Evolutionary conservation across 2,797 vertebrate genomes (phyloP), one percentile per base, ranked within the genome.

Genomic region (Chanos chanos): DNA sequence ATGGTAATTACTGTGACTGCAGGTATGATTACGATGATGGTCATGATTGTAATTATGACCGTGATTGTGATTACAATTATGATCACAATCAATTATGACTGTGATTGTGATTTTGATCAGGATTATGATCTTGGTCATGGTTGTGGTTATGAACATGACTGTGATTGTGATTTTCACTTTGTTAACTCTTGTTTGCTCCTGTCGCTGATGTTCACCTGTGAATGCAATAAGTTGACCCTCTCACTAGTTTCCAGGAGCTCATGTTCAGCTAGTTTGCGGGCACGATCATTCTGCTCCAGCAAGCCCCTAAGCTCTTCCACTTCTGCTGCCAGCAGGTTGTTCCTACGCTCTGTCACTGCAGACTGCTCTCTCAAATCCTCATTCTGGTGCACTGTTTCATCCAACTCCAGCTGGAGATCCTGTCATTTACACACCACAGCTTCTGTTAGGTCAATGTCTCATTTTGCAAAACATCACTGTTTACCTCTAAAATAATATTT

Each of bases 361-460:
- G 73, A 80, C 84, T 96, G 94, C 76, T 96, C 95, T 30, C 90
- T 94, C 77, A 95, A 86, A 72, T 96, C 93, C 0, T 94, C 91
- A 0, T 89, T 94, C 18, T 86, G 77, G 64, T 91, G 89, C 44
- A 87, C 39, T 0, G 91, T 89, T 56, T 95, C 94, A 0, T 96
- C 93, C 58, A 95, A 72, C 78, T 94, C 93, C 0, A 94, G 75
- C 75, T 96, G 94, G 73, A 91, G 64, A 45, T 94, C 94, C 92
- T 94, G 82, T 52, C 12, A 8, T 52, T 52, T 45, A 3, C 53
- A n/a, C 36, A 9, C 6, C 31, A 8, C 21, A 7, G 22, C 0
- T 7, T 16, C 2, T 9, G 58, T n/a, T 7, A 8, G 18, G 8
- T 34, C 57, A 19, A 33, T 33, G 2, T 18, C 6, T 49, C 2